phyloP scores from a whole-genome alignment of 2,113 vertebrate genomes.

The Petromus typicus region DNA sequence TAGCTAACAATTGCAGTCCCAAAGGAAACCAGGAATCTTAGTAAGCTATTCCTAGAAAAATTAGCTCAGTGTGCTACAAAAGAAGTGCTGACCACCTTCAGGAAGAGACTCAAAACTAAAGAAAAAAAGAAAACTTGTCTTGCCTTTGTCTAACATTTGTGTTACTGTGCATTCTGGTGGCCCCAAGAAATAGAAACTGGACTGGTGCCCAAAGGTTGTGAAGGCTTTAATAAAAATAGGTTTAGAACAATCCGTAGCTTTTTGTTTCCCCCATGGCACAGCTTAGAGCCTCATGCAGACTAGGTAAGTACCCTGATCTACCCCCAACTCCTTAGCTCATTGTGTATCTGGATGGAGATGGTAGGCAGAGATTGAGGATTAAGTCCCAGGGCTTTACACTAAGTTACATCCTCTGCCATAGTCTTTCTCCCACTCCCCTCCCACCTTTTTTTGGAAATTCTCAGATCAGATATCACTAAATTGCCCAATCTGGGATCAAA shows the following conservation, averaged over 20 bases:
- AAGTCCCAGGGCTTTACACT: background rate
- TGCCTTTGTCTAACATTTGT: background rate
- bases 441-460: background rate
- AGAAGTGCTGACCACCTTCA: conserved; percentile 36
- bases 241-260: background rate
- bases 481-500: background rate
- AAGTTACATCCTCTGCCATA: background rate
- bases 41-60: conserved; percentile 68
- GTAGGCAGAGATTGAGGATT: background rate
- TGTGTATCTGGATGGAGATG: background rate
- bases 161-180: background rate
- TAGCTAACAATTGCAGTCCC: conserved; percentile 29
- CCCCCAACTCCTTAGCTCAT: background rate
- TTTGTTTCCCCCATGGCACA: background rate
- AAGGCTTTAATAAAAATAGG: conserved; percentile 21
- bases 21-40: conserved; percentile 49
- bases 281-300: background rate
- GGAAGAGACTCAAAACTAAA: conserved; percentile 53
- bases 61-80: conserved; percentile 43
- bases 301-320: background rate
- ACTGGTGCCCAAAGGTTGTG: background rate
- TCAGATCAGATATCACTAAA: background rate
- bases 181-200: background rate
- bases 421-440: background rate
- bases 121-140: conserved; percentile 9